These are phyloP conservation scores for Okamejei kenojei DNA, from an alignment of 2,797 vertebrate species.

Conservation along the genomic window DNA sequence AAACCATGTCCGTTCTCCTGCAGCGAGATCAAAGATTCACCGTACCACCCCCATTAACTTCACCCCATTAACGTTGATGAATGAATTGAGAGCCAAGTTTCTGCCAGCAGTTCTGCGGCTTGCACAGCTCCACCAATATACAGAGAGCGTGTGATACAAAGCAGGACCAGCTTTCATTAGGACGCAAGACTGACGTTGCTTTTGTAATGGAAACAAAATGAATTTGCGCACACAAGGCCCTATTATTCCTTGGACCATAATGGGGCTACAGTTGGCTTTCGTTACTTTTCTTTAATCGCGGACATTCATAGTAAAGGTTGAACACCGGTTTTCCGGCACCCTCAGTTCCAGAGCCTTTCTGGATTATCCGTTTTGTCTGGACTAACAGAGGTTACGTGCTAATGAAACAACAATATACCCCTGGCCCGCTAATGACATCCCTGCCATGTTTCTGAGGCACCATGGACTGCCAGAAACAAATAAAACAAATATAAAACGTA, in stretches of 20 bases:
- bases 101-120: background rate
- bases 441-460: too few relatives aligned
- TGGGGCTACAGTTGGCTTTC: too few relatives aligned
- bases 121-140: background rate
- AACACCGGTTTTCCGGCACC: too few relatives aligned
- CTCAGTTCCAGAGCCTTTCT: too few relatives aligned
- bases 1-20: background rate
- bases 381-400: too few relatives aligned
- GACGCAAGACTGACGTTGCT: background rate
- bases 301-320: too few relatives aligned
- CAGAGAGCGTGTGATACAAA: background rate
- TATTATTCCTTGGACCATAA: background rate
- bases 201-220: background rate
- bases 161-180: background rate
- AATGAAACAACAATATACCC: too few relatives aligned
- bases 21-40: background rate
- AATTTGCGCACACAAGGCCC: background rate
- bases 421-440: too few relatives aligned
- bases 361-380: too few relatives aligned
- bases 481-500: too few relatives aligned
- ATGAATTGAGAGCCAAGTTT: background rate
- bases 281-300: too few relatives aligned
- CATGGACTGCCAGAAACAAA: too few relatives aligned
- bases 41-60: background rate
- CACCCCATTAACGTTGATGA: background rate